Conservation (phyloP, 2,113 vertebrate species). For the Psilopogon haemacephalus region DNA sequence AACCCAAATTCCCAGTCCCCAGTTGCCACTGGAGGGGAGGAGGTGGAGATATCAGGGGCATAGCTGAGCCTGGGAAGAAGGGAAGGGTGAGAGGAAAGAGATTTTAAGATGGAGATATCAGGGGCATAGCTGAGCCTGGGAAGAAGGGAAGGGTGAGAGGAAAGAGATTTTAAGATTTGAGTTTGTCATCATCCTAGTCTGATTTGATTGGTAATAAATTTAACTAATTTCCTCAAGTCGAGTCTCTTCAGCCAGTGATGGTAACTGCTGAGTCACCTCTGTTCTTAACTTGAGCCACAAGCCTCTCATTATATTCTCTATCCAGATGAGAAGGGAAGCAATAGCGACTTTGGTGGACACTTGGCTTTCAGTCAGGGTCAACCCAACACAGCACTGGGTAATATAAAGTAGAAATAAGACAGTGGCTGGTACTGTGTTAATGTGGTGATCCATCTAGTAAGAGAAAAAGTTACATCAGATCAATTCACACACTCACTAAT, state of each 20-base stretch:
- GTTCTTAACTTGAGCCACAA: not conserved
- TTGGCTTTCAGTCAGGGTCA: not conserved
- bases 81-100: not conserved
- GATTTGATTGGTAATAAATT: not conserved
- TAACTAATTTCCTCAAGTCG: not conserved
- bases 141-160: not conserved
- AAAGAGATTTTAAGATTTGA: not conserved
- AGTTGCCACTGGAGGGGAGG: too few species aligned
- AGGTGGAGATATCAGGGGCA: not conserved
- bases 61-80: not conserved
- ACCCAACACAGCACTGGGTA: not conserved
- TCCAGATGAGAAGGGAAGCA: not conserved
- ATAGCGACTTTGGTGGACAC: not conserved
- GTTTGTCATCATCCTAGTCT: not conserved
- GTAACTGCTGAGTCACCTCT: not conserved
- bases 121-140: not conserved
- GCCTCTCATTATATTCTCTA: not conserved
- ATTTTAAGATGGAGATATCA: not conserved
- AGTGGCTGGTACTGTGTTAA: not conserved
- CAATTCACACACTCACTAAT: not conserved
- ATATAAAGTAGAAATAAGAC: not conserved
- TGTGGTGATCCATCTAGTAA: not conserved
- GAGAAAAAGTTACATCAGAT: not conserved
- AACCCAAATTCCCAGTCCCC: not conserved
- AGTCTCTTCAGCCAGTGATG: not conserved